Evolutionary conservation across 1,140 invertebrate genomes (phyloP), one percentile per base, ranked within the genome.

Genomic region (Saccostrea echinata): DNA sequence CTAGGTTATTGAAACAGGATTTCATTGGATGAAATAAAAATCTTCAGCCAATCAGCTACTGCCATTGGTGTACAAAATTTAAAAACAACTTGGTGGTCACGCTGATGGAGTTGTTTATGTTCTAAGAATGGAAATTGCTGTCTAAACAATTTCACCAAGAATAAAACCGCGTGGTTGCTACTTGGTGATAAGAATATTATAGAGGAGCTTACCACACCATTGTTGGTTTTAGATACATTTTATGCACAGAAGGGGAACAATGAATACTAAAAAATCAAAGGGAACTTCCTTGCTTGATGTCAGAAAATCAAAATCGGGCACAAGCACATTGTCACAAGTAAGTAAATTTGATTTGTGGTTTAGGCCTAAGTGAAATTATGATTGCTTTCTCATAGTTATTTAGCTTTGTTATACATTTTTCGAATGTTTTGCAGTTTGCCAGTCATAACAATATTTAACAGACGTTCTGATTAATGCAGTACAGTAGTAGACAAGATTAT

Each of bases 31-130:
- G 18, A 27, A 35, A 18, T 61, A 61, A 57, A 33, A 16, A 27
- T n/a, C n/a, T 53, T 71, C 68, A 35, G 57, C 88, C 88, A 89
- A 89, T 89, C 85, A 86, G 8, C 24, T 13, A 52, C 27, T 61
- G 52, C 9, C 55, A 55, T 84, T 86, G 64, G 21, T 61, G 81
- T 57, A 86, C 88, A 86, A 64, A 86, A 89, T 89, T 89, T 85
- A 89, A 89, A 89, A 80, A 43, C 24, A 33, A 24, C 27, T 68
- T 57, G 27, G 16, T 53, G 30, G 83, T 84, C 61, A 89, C 52
- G 84, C 24, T 55, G 85, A 89, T 85, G 30, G 68, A 24, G 51
- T 81, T 89, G 88, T 89, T 89, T 89, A 89, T 85, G 83, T 87
- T 33, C 43, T 33, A 9, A 61, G 52, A 84, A 84, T 33, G 81